These are phyloP conservation scores for Drosophila novamexicana DNA, from an alignment of 1,140 invertebrate genomes.

Conservation along the genomic window DNA sequence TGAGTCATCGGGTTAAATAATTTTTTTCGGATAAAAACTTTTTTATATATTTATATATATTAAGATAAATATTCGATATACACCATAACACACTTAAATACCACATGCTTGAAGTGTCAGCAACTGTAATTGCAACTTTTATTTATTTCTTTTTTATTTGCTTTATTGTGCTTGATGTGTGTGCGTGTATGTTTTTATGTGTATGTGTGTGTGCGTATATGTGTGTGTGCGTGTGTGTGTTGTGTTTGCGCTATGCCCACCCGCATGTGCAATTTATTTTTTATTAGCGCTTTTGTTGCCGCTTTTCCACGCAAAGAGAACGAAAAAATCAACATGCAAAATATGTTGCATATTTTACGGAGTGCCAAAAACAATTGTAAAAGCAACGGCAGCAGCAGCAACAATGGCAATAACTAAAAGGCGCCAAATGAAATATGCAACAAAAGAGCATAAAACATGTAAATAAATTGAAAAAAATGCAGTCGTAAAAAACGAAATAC, in stretches of 20 bases:
- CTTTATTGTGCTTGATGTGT: constrained; percentile 10
- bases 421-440: constrained; percentile 80
- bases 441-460: constrained; percentile 72
- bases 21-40: no score
- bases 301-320: constrained; percentile 50
- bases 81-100: not conserved
- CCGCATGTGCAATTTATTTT: constrained; percentile 77
- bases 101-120: constrained; percentile 15
- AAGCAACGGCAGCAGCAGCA: constrained; percentile 36
- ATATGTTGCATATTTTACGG: constrained; percentile 80
- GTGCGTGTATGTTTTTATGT: not conserved
- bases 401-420: constrained; percentile 75
- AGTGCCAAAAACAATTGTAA: constrained; percentile 51
- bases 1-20: no score
- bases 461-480: constrained; percentile 73
- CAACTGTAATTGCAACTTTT: constrained; percentile 21
- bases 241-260: constrained; percentile 13
- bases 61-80: not conserved
- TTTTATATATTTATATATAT: not conserved
- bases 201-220: not conserved
- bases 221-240: not conserved
- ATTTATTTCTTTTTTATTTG: constrained; percentile 13
- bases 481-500: constrained; percentile 20
- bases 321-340: constrained; percentile 73
- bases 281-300: constrained; percentile 74